These are phyloP conservation scores for Epinephelus lanceolatus DNA, from an alignment of 2,113 vertebrate genomes.

Conservation along the genomic window DNA sequence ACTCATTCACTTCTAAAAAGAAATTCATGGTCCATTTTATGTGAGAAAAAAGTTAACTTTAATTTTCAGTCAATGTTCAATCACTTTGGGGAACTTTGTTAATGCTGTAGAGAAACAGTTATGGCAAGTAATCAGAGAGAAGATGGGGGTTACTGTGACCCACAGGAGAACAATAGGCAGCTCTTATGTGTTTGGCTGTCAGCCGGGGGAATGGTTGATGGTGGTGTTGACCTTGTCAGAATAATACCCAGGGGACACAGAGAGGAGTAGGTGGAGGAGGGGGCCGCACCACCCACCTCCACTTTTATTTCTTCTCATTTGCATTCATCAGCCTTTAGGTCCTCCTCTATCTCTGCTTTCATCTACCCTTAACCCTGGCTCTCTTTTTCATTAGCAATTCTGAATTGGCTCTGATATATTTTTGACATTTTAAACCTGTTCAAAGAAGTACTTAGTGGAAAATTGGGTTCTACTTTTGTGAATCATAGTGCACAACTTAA, in stretches of 20 bases:
- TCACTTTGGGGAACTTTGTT: not conserved
- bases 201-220: constrained; percentile 48
- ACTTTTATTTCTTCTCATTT: constrained; percentile 50
- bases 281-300: constrained; percentile 20
- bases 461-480: not conserved
- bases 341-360: constrained; percentile 3
- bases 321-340: constrained; percentile 25
- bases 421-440: not conserved
- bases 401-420: not conserved
- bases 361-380: not conserved
- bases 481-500: not conserved
- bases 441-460: not conserved
- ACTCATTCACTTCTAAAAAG: not conserved
- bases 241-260: constrained; percentile 52
- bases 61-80: not conserved
- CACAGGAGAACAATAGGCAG: constrained; percentile 49
- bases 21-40: too few relatives aligned
- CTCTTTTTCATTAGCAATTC: not conserved
- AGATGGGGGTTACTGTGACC: constrained; percentile 5
- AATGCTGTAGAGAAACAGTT: not conserved
- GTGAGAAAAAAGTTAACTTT: too few relatives aligned
- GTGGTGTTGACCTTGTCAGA: constrained; percentile 69
- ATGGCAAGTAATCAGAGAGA: not conserved
- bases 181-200: constrained; percentile 46
- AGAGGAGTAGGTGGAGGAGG: constrained; percentile 36